Conservation (phyloP, 1,140 invertebrate genomes). For the Meloidogyne chitwoodi region DNA sequence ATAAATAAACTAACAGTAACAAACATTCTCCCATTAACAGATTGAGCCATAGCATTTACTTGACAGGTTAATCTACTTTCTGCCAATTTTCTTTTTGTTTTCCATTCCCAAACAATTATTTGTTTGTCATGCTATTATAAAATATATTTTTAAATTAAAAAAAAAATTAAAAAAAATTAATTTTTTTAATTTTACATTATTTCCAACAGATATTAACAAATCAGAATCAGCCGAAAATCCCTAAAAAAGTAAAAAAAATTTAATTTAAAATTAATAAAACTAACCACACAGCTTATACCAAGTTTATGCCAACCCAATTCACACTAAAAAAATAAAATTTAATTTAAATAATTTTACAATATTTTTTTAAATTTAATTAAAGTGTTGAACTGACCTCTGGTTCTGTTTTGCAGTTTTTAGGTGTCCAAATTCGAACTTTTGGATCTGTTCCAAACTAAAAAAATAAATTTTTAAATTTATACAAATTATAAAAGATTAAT, state of each 20-base stretch:
- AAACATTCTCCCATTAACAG: slow-evolving; percentile 40
- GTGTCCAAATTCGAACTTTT: slow-evolving; percentile 49
- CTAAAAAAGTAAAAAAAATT: not conserved
- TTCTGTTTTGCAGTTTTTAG: slow-evolving; percentile 32
- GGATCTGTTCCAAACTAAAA: slow-evolving; percentile 41
- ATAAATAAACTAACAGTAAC: slow-evolving; percentile 37
- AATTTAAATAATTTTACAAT: not conserved
- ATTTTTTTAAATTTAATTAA: too few species aligned
- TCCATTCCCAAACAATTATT: slow-evolving; percentile 50
- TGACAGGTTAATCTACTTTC: slow-evolving; percentile 48
- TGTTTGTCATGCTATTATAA: slow-evolving; percentile 42
- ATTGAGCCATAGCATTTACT: slow-evolving; percentile 50
- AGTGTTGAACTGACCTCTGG: slow-evolving; percentile 2
- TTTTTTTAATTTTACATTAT: slow-evolving; percentile 16
- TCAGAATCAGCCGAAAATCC: slow-evolving; percentile 39
- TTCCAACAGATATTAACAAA: slow-evolving; percentile 50
- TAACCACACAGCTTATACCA: slow-evolving; percentile 46
- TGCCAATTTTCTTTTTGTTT: slow-evolving; percentile 35
- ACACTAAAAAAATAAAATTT: not conserved
- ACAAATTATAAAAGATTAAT: not conserved
- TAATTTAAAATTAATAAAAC: slow-evolving; percentile 20
- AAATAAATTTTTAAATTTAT: too few species aligned
- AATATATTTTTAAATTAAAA: not conserved
- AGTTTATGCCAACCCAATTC: slow-evolving; percentile 44
- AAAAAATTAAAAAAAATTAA: too few species aligned